Evolutionary conservation across 2,888 invertebrate genomes (phyloP).

Genomic region (Pomacea canaliculata): DNA sequence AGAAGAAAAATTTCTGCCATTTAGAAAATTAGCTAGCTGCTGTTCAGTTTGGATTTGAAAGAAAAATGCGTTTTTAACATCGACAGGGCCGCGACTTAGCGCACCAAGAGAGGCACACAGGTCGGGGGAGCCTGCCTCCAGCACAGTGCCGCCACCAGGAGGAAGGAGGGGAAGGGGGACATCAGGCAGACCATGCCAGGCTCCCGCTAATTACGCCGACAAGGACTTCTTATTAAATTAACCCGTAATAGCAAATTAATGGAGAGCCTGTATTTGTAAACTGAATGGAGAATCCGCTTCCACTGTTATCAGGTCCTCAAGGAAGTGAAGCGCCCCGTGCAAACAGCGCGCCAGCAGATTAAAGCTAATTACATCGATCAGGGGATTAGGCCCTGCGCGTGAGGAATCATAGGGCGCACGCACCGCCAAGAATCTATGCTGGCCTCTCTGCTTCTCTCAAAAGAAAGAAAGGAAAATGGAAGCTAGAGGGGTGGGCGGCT

Average conservation of each 20-base stretch:
- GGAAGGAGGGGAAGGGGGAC: constrained; percentile 19
- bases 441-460: background rate
- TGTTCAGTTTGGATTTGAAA: constrained; percentile 1
- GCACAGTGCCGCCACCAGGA: constrained; percentile 61
- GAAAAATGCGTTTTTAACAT: constrained; percentile 4
- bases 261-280: constrained; percentile 42
- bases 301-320: constrained; percentile 25
- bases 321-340: constrained; percentile 35
- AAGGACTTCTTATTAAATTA: constrained; percentile 48
- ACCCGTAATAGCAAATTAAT: constrained; percentile 51
- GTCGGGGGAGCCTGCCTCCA: constrained; percentile 7
- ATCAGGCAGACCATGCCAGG: constrained; percentile 12
- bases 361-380: constrained; percentile 34
- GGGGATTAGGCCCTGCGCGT: constrained; percentile 25
- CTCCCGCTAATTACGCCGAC: constrained; percentile 30
- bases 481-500: background rate
- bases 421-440: constrained; percentile 24
- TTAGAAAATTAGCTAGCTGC: constrained; percentile 26
- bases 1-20: constrained; percentile 20
- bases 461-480: background rate
- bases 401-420: constrained; percentile 33
- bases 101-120: constrained; percentile 1
- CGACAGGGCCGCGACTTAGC: background rate
- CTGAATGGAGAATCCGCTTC: constrained; percentile 30
- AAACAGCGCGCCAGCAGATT: constrained; percentile 33